A percentile compares a stretch with the other conserved stretches of the same genome.
These are phyloP conservation scores for Caenorhabditis afra DNA, from an alignment of 2,888 invertebrate species.

Conservation along the genomic window DNA sequence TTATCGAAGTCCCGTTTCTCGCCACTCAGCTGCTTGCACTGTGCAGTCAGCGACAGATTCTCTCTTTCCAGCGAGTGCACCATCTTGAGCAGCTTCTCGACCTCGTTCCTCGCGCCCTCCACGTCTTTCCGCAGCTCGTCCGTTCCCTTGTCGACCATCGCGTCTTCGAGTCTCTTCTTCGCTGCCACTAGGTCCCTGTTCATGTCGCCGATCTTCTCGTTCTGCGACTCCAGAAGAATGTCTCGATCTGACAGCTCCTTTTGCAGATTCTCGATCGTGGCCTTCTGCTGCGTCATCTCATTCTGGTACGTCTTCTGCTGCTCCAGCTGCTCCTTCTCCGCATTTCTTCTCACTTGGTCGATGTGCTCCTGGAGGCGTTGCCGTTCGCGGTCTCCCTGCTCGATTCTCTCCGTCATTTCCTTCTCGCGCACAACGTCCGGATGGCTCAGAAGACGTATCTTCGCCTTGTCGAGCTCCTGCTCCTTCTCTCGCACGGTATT, in stretches of 20 bases:
- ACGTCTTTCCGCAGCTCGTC: conserved; percentile 71
- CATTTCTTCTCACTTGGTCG: conserved; percentile 72
- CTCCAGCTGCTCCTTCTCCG: conserved; percentile 76
- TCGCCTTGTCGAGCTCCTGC: conserved; percentile 75
- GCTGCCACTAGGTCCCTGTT: conserved; percentile 69
- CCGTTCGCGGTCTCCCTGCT: conserved; percentile 85
- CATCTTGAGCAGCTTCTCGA: conserved; percentile 82
- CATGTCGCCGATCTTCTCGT: conserved; percentile 80
- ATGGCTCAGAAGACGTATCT: conserved; percentile 62
- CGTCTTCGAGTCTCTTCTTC: conserved; percentile 61
- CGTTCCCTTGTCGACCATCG: conserved; percentile 69
- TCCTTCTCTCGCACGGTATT: conserved; percentile 97
- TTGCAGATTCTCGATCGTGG: conserved; percentile 76
- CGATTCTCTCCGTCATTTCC: conserved; percentile 65
- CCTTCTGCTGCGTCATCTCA: conserved; percentile 62
- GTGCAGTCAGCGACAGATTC: conserved; percentile 65
- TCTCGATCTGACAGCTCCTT: conserved; percentile 79
- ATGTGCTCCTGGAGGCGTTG: conserved; percentile 74
- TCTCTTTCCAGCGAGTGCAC: conserved; percentile 82
- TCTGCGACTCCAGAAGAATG: conserved; percentile 80
- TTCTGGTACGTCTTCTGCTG: conserved; percentile 72
- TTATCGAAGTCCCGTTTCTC: conserved; percentile 34
- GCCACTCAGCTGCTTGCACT: conserved; percentile 58
- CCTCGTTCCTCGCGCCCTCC: conserved; percentile 80
- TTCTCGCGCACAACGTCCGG: conserved; percentile 70